A percentile compares a stretch with the other conserved stretches of the same genome.
These are phyloP conservation scores for Elgonia sp. DNA, from an alignment of 2,888 invertebrate species.

Conservation along the genomic window DNA sequence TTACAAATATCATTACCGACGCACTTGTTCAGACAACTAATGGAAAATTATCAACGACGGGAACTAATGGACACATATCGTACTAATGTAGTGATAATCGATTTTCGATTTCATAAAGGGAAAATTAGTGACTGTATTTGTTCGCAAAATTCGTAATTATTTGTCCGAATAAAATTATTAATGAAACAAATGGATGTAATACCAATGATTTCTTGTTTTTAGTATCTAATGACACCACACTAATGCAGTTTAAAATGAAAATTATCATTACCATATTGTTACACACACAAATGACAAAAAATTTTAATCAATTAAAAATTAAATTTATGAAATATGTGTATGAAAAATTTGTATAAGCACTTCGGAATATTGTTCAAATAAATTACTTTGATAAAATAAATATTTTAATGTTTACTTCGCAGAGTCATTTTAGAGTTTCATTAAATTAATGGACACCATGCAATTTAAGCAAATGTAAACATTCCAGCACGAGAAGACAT, in stretches of 20 bases:
- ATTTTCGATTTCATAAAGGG: background rate
- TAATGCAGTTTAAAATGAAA: no score
- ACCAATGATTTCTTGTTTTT: background rate
- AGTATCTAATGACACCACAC: background rate
- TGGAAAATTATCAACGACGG: slow-evolving; percentile 11
- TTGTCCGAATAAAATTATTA: background rate
- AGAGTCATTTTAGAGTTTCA: slow-evolving; percentile 20
- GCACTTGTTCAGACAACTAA: slow-evolving; percentile 17
- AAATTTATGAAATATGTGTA: background rate
- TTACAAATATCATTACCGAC: slow-evolving; percentile 10
- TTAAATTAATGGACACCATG: slow-evolving; percentile 54
- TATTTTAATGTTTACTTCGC: slow-evolving; percentile 1
- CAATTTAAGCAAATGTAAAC: slow-evolving; percentile 45
- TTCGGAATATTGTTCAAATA: background rate
- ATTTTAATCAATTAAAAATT: no score
- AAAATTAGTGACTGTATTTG: background rate
- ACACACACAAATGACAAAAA: no score
- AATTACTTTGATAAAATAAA: background rate
- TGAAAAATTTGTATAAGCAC: background rate
- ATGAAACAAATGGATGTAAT: background rate
- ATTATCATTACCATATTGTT: no score
- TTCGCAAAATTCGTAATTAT: slow-evolving; percentile 4
- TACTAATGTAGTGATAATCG: background rate
- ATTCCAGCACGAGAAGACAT: slow-evolving; percentile 36
- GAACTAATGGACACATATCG: background rate